These are phyloP conservation scores for Andrena marginata DNA, from an alignment of 2,888 invertebrate genomes.

Conservation along the genomic window DNA sequence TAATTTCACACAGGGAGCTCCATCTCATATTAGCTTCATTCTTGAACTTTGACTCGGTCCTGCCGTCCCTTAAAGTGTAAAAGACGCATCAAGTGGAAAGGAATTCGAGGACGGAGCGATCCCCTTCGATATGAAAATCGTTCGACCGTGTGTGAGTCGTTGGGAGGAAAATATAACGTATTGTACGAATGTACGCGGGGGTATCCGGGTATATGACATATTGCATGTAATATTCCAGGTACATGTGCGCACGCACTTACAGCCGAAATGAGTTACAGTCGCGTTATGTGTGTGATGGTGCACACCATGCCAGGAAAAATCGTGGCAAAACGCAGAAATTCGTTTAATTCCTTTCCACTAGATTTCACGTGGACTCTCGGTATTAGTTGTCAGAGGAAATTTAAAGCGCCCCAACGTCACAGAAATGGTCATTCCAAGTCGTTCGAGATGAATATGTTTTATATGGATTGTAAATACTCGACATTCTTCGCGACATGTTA, in stretches of 20 bases:
- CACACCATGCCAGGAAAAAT: constrained; percentile 17
- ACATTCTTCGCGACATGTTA: neutral
- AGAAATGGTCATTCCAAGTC: neutral
- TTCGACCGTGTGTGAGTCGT: constrained; percentile 51
- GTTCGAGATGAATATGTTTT: neutral
- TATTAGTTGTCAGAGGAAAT: neutral
- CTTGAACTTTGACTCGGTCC: neutral
- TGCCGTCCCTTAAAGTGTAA: constrained; percentile 18
- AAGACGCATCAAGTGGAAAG: constrained; percentile 38
- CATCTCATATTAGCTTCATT: constrained; percentile 6
- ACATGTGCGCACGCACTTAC: constrained; percentile 8
- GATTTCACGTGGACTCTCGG: constrained; percentile 60
- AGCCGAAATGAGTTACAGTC: neutral
- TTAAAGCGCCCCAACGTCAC: neutral
- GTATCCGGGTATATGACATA: constrained; percentile 43
- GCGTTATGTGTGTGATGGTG: constrained; percentile 15
- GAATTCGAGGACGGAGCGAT: constrained; percentile 53
- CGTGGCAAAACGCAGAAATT: constrained; percentile 46
- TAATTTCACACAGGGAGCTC: constrained; percentile 12
- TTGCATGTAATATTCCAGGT: constrained; percentile 49
- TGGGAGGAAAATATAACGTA: constrained; percentile 53
- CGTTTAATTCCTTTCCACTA: constrained; percentile 70
- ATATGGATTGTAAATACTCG: neutral
- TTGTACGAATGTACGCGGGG: constrained; percentile 52
- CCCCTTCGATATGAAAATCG: constrained; percentile 67